Evolutionary conservation across 92 coral and sea anemone species (phyloP), one percentile per base, ranked within the genome.

Genomic region (Anthopleura xanthogrammica): DNA sequence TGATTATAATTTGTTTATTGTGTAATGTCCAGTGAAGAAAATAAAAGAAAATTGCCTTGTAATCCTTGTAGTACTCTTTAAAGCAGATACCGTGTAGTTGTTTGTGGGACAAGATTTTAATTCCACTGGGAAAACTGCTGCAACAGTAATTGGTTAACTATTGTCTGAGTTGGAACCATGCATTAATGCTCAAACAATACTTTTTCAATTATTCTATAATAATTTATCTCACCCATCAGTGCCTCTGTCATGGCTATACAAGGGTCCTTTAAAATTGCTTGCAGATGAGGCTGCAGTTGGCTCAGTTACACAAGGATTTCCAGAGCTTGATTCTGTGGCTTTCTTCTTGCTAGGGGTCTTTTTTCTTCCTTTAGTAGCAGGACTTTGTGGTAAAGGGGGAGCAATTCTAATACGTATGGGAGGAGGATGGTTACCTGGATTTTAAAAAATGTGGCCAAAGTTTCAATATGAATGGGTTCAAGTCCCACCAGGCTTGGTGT

Each of bases 221-320:
- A 29, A 29, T 5, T 46, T 48, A 13, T 17, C 89, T 72, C 42
- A 86, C 89, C 89, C 89, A 75, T 86, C 89, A 54, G 16, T 62
- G 16, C 89, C 89, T 55, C n/a, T 81, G 43, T 86, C 89, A 43
- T 77, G 52, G 50, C 89, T n/a, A 41, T 86, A 86, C 76, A 86
- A 76, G 19, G 89, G 80, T 12, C 81, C 89, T 43, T 62, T 16
- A 78, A 41, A 79, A 16, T 71, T 64, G 23, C 42, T 70, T 81
- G 82, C 41, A 42, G 73, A 16, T 54, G 58, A 7, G 73, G 29
- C 72, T 57, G 70, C 11, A n/a, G 29, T 62, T 62, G 70, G 11
- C 29, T 62, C 29, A 62, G 87, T 20, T 7, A 76, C 22, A 75
- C 81, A 1, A 40, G 66, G 1, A 70, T 68, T 77, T 76, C 72